Base-by-base conservation (phyloP, 2,113 vertebrate genomes). In the Bos indicus region DNA sequence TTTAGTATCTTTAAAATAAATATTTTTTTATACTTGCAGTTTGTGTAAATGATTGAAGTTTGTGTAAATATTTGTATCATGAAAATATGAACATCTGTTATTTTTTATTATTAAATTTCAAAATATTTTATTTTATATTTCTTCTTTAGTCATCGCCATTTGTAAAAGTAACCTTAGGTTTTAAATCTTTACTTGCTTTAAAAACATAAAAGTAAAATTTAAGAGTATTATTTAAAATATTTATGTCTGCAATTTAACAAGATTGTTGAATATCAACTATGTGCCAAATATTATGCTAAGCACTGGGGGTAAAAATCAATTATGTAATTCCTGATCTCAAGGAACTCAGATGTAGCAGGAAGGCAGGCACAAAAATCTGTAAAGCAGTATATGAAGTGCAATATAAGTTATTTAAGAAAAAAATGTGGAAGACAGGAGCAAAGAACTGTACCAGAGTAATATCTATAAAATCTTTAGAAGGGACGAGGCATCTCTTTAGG, bases 1-100 rank as follows among this genome's bases (percentile, higher is more conserved):
- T 92, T 97, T 96, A 64, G 62, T 36, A 67, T 98, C 43, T 88
- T 97, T 96, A 91, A 25, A 97, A 98, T 98, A 94, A 97, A 93
- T 95, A 40, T 96, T 98, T 95, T 93, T 97, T 95, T 51, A 95
- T 97, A 86, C 86, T 96, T 98, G 93, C 0, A 96, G 52, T 97
- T 40, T 40, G 40, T 40, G 40, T 40, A 40, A 93, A 96, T 54
- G 12, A 52, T 93, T 85, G 30, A 97, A 92, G 80, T 96, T 14
- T 82, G 77, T 46, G 74, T 97, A 94, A 96, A 97, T 30, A 93
- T 19, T 0, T 96, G 25, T 52, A 96, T 96, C 96, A 93, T 94
- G 64, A 85, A 91, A 94, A 91, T 89, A 59, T 98, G 84, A 96
- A 97, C 54, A 97, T 97, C 25, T 59, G 12, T 43, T 96, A 62